phyloP scores from a whole-genome alignment of 2,888 invertebrate species.

The Heterodera filipjevi region DNA sequence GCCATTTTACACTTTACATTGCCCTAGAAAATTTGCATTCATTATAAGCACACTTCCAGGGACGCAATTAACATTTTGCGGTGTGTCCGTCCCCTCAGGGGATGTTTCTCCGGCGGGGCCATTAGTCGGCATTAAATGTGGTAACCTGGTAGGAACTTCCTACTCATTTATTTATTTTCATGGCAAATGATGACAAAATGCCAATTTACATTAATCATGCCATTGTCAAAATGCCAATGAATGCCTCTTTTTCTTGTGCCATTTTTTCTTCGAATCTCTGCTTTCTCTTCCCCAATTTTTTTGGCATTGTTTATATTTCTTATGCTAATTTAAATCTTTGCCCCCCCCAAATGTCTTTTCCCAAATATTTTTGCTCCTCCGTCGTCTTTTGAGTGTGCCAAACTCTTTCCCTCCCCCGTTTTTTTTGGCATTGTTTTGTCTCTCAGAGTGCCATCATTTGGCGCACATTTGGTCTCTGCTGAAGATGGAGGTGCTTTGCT shows the following conservation, averaged over 20 bases:
- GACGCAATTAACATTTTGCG: slow-evolving; percentile 1
- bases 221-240: neutral
- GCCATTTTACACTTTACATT: neutral
- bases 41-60: neutral
- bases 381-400: neutral
- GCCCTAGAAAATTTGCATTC: neutral
- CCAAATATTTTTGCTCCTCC: neutral
- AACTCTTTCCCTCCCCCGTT: neutral
- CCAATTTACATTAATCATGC: too few species aligned
- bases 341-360: neutral
- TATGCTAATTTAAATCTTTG: too few species aligned
- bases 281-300: too few species aligned
- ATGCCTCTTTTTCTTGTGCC: too few species aligned
- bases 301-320: too few species aligned
- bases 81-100: neutral
- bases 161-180: neutral
- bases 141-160: neutral
- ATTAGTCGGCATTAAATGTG: neutral
- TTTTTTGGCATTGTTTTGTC: neutral
- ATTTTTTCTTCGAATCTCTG: too few species aligned
- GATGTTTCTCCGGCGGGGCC: neutral
- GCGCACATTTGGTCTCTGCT: neutral
- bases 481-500: neutral
- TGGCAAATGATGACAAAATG: neutral
- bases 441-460: neutral